A percentile compares a stretch with the other conserved stretches of the same genome.
These are phyloP conservation scores for Dynastes hyllus DNA, from an alignment of 2,888 invertebrate species.

Conservation along the genomic window DNA sequence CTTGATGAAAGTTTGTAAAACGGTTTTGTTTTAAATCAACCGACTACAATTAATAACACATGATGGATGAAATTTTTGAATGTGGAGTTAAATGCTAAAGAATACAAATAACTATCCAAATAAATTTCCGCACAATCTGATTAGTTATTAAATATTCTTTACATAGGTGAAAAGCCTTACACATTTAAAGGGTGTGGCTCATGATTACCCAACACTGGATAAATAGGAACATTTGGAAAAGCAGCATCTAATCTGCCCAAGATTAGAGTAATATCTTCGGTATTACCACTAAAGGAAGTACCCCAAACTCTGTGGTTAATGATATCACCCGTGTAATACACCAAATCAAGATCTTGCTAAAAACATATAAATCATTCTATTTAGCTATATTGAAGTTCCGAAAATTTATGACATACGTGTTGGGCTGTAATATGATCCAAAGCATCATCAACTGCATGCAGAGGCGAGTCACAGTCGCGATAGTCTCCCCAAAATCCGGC, in stretches of 20 bases:
- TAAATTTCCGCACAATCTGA: no score
- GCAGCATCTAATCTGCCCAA: conserved; percentile 67
- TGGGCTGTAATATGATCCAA: conserved; percentile 42
- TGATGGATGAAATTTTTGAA: no score
- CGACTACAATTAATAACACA: no score
- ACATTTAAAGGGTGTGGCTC: conserved; percentile 84
- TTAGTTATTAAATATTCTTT: no score
- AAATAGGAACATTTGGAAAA: conserved; percentile 74
- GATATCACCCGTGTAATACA: conserved; percentile 91
- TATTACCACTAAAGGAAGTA: conserved; percentile 80
- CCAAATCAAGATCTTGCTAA: conserved; percentile 68
- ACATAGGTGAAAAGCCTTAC: conserved; percentile 72
- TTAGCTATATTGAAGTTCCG: no score
- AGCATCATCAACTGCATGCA: conserved; percentile 79
- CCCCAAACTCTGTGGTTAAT: conserved; percentile 91
- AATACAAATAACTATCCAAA: no score
- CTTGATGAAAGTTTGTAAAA: no score
- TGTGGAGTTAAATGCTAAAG: no score
- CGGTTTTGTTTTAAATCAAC: no score
- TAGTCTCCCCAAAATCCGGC: conserved; percentile 91
- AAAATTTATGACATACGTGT: conserved; percentile 2
- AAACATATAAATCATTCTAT: background rate
- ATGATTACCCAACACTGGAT: conserved; percentile 80
- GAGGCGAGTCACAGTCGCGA: conserved; percentile 83
- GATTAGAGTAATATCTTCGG: conserved; percentile 74